Evolutionary conservation across 2,113 vertebrate species (phyloP), one percentile per base, ranked within the genome.

Genomic region (Cyanistes caeruleus): DNA sequence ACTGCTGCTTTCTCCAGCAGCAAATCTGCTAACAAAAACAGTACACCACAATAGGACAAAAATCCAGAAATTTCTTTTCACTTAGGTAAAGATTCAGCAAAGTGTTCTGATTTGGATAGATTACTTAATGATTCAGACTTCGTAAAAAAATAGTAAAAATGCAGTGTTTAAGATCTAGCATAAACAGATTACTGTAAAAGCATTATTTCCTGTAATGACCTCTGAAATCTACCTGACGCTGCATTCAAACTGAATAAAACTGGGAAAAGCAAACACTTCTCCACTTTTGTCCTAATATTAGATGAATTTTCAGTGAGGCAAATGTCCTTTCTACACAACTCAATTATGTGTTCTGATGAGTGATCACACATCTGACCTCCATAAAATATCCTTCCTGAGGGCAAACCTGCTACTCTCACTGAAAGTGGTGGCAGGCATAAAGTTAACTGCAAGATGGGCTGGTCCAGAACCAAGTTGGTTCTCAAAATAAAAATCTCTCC

Each of bases 1-100:
- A 78, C 73, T 90, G 65, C 93, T 93, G 87, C 84, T 87, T 97
- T 95, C 93, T 97, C 87, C 87, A 95, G 94, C 79, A 95, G 88
- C 69, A 90, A 56, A 75, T 79, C 69, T 79, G 56, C 55, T 93
- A 90, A 93, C 41, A 93, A 74, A 86, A 96, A 46, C 75, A 84
- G 44, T 7, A 48, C 28, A 59, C 27, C 48, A 52, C 44, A 83
- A 82, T 8, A 80, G 64, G 75, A 88, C 43, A 79, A 91, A 48
- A 72, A 90, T 55, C 56, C 53, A 67, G 52, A 58, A 83, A 60
- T 59, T 87, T 90, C 84, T 83, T 82, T 92, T 79, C 33, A 76
- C 21, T 74, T 65, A 91, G 68, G 28, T 48, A 88, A 84, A 91
- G 23, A n/a, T 84, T 92, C 8, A 1, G 46, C 20, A 59, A 59